Evolutionary conservation across 2,797 vertebrate genomes (phyloP).

Genomic region (Perodicticus potto): DNA sequence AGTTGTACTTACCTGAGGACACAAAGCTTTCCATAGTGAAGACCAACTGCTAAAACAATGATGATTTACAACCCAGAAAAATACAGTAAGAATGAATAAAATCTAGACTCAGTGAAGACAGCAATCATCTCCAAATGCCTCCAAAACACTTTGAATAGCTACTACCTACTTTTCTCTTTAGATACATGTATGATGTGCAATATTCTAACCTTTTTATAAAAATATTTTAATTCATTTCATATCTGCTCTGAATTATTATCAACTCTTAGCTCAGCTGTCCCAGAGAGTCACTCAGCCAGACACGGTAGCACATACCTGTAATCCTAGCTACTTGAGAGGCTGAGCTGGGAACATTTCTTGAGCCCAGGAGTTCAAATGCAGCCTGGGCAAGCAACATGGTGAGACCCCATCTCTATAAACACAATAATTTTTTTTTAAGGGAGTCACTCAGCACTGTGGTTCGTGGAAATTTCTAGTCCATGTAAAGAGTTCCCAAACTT

Average conservation of each 20-base stretch:
- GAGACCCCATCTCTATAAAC: neutral
- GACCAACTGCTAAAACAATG: constrained; percentile 47
- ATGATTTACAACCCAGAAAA: constrained; percentile 59
- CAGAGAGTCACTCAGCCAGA: neutral
- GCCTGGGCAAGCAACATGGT: neutral
- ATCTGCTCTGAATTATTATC: constrained; percentile 20
- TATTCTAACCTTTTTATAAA: neutral
- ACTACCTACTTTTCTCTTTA: constrained; percentile 27
- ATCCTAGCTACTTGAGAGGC: neutral
- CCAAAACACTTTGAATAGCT: neutral
- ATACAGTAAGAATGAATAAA: constrained; percentile 47
- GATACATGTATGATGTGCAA: neutral
- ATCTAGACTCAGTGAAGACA: neutral
- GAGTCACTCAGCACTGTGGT: neutral
- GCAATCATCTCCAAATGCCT: neutral
- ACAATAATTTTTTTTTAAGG: neutral
- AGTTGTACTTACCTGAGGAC: neutral
- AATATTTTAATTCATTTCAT: constrained; percentile 26
- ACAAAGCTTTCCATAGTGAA: constrained; percentile 42
- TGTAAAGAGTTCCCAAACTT: neutral
- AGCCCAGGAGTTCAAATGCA: neutral
- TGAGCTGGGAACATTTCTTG: neutral
- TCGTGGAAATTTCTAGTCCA: neutral
- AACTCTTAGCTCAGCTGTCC: neutral
- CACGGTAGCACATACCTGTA: neutral